Percentiles rank a stretch among this genome's conserved stretches.
Conservation (phyloP, 2,797 vertebrate species). For the Muscicapa comitata region DNA sequence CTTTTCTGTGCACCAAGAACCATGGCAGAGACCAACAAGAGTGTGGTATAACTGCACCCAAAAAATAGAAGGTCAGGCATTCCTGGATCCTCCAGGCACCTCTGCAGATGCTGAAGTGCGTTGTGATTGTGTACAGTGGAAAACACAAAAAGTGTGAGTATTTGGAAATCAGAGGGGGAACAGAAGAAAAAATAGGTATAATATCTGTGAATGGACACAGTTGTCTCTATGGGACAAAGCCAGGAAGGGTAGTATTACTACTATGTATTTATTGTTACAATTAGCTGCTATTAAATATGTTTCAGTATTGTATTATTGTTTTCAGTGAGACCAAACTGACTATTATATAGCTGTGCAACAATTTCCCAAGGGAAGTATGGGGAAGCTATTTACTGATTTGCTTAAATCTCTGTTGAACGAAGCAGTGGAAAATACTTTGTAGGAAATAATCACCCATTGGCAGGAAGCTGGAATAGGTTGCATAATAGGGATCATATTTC, state of each 20-base stretch:
- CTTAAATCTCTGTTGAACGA: slow-evolving; percentile 34
- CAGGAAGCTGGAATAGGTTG: background rate
- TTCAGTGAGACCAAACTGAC: background rate
- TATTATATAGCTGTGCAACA: background rate
- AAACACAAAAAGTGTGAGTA: background rate
- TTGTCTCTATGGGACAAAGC: background rate
- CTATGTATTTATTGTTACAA: background rate
- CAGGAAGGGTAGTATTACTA: background rate
- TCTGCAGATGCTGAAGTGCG: background rate
- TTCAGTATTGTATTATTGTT: background rate
- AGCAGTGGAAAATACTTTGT: slow-evolving; percentile 42
- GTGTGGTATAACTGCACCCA: background rate
- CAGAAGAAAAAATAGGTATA: background rate
- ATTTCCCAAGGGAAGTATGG: background rate
- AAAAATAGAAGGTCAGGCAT: background rate
- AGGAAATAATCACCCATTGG: slow-evolving; percentile 16
- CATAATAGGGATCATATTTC: background rate
- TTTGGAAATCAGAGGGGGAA: background rate
- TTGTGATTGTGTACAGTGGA: background rate
- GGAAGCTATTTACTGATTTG: slow-evolving; percentile 6
- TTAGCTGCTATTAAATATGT: background rate
- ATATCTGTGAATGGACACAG: background rate
- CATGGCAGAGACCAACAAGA: fast-evolving
- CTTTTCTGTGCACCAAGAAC: background rate
- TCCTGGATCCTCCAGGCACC: background rate